A percentile compares a stretch with the other conserved stretches of the same genome.
These are phyloP conservation scores for Arizona elegans DNA, from an alignment of 2,113 vertebrate species.

Conservation along the genomic window DNA sequence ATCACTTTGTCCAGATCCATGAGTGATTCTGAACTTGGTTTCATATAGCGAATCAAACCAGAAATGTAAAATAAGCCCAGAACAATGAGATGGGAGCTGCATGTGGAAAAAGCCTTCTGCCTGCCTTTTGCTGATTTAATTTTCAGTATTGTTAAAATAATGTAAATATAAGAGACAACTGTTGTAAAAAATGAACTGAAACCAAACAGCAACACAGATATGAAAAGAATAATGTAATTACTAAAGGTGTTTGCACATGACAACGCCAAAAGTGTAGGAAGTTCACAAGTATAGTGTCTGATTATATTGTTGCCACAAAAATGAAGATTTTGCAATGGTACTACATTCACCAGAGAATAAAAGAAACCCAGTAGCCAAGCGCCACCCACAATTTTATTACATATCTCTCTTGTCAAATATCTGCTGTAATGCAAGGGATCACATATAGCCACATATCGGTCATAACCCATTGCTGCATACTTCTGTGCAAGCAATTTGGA, in stretches of 20 bases:
- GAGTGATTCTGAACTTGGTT: neutral
- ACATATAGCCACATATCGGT: conserved; percentile 56
- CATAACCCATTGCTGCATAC: conserved; percentile 60
- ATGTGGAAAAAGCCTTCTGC: conserved; percentile 28
- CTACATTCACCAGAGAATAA: conserved; percentile 31
- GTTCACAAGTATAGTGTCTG: conserved; percentile 20
- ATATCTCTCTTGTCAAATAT: conserved; percentile 45
- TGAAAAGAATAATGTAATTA: neutral
- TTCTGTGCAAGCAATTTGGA: conserved; percentile 45
- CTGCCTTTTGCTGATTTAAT: conserved; percentile 8
- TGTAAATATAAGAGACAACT: neutral
- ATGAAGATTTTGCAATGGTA: conserved; percentile 20
- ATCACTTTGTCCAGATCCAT: conserved; percentile 29
- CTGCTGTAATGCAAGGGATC: conserved; percentile 50
- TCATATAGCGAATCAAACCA: conserved; percentile 36
- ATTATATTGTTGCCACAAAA: conserved; percentile 8
- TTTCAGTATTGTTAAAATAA: neutral
- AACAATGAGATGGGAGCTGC: conserved; percentile 20
- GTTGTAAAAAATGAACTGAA: neutral
- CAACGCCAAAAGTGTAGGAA: conserved; percentile 15
- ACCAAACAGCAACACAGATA: neutral
- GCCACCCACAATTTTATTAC: conserved; percentile 34
- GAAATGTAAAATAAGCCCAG: neutral
- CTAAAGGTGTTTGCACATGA: conserved; percentile 18
- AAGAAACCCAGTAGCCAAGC: conserved; percentile 47